Percentiles rank a stretch among this genome's conserved stretches.
phyloP scores from a whole-genome alignment of 2,888 invertebrate genomes.

The Cryptocephalus primarius region DNA sequence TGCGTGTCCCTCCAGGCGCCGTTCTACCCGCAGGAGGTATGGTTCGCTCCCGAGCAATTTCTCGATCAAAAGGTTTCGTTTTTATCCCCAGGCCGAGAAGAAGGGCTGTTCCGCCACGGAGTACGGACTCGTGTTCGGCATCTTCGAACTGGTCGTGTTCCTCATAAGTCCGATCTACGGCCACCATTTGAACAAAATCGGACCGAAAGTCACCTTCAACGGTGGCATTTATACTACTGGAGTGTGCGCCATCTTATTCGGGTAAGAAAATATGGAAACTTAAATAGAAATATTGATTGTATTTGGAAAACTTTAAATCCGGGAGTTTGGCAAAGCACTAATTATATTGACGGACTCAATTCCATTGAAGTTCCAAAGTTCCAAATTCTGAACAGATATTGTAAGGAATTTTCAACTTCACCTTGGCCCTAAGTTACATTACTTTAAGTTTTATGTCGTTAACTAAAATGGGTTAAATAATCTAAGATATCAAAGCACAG shows the following conservation, averaged over 20 bases:
- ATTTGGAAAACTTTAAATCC: too few species aligned
- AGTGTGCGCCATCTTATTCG: constrained; percentile 71
- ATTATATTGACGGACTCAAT: too few species aligned
- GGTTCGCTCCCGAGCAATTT: too few species aligned
- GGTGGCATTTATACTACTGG: constrained; percentile 75
- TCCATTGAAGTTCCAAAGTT: too few species aligned
- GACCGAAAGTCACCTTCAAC: constrained; percentile 72
- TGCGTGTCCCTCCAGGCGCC: constrained; percentile 79
- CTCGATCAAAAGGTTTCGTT: background rate
- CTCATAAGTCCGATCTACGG: constrained; percentile 75
- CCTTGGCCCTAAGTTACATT: too few species aligned
- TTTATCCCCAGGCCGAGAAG: constrained; percentile 57
- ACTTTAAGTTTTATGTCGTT: too few species aligned
- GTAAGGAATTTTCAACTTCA: too few species aligned
- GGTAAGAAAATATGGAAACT: constrained; percentile 39
- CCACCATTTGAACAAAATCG: constrained; percentile 63
- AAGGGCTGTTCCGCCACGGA: constrained; percentile 73
- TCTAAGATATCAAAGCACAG: too few species aligned
- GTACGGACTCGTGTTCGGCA: constrained; percentile 78
- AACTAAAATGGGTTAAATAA: too few species aligned
- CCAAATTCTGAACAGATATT: too few species aligned
- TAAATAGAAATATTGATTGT: background rate
- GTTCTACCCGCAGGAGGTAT: constrained; percentile 73
- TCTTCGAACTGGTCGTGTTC: constrained; percentile 76
- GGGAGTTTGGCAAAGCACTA: too few species aligned